Percentiles rank a stretch among this genome's conserved stretches.
Conservation (phyloP, 2,113 vertebrate species). For the Lates calcarifer region DNA sequence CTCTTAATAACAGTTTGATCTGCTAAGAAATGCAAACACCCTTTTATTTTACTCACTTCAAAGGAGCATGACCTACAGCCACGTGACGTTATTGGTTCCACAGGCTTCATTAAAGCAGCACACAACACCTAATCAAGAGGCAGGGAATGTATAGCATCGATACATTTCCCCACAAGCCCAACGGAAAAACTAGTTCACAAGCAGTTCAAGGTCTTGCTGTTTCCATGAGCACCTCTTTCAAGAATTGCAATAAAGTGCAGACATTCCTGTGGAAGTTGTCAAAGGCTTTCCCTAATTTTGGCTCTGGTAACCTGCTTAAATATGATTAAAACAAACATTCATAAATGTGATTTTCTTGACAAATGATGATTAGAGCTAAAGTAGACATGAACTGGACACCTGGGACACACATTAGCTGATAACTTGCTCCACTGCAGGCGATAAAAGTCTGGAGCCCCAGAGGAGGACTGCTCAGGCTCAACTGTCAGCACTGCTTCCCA, state of each 20-base stretch:
- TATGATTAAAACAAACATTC: conserved; percentile 30
- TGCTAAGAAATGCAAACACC: conserved; percentile 33
- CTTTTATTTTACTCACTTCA: conserved; percentile 47
- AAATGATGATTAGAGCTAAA: conserved; percentile 32
- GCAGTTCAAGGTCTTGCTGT: conserved; percentile 57
- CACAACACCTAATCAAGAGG: conserved; percentile 61
- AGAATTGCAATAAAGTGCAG: not conserved
- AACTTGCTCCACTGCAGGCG: conserved; percentile 41
- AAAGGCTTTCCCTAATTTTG: conserved; percentile 3
- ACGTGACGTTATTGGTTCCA: conserved; percentile 9
- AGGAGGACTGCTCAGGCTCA: conserved; percentile 56
- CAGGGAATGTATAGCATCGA: conserved; percentile 11
- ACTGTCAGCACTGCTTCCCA: conserved; percentile 50
- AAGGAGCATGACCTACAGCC: conserved; percentile 44
- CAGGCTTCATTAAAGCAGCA: conserved; percentile 52
- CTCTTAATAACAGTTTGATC: conserved; percentile 40
- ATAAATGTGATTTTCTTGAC: conserved; percentile 24
- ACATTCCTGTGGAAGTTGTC: not conserved
- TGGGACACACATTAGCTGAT: conserved; percentile 52
- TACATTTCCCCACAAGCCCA: conserved; percentile 10
- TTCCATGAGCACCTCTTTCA: conserved; percentile 11
- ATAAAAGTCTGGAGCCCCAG: conserved; percentile 36
- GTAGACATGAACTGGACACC: conserved; percentile 25
- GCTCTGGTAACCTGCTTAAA: conserved; percentile 4
- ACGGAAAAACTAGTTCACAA: conserved; percentile 38